Percentiles rank a stretch among this genome's conserved stretches.
Evolutionary conservation across 2,888 invertebrate species (phyloP).

Genomic region (Ypsolopha scabrella): DNA sequence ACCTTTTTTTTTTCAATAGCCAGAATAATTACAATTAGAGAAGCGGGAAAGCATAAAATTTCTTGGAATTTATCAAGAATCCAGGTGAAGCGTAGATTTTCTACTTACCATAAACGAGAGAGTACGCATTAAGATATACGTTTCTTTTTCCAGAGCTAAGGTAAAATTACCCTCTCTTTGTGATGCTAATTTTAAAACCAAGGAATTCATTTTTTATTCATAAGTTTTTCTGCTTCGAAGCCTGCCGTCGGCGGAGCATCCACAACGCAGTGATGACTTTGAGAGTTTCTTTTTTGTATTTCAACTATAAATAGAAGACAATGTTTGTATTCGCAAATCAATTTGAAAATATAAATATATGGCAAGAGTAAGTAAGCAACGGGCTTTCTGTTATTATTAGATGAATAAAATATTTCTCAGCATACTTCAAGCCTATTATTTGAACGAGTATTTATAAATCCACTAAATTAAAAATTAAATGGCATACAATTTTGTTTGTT

Average conservation of each 20-base stretch:
- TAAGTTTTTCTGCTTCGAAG: conserved; percentile 66
- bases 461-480: no score
- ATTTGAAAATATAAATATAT: not conserved
- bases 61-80: conserved; percentile 1
- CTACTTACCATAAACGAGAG: conserved; percentile 50
- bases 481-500: no score
- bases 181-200: conserved; percentile 69
- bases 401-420: no score
- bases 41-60: not conserved
- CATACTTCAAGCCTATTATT: no score
- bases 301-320: not conserved
- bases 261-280: conserved; percentile 56
- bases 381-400: no score
- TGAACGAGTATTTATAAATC: no score
- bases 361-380: no score
- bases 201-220: conserved; percentile 70
- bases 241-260: conserved; percentile 60
- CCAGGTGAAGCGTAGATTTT: conserved; percentile 43
- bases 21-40: not conserved
- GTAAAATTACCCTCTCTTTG: conserved; percentile 67
- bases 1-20: no score
- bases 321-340: not conserved
- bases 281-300: conserved; percentile 23
- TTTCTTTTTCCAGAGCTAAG: conserved; percentile 57
- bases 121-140: conserved; percentile 41